Percentiles rank a stretch among this genome's conserved stretches.
Evolutionary conservation across 2,113 vertebrate genomes (phyloP).

Genomic region (Periophthalmodon schlosseri): DNA sequence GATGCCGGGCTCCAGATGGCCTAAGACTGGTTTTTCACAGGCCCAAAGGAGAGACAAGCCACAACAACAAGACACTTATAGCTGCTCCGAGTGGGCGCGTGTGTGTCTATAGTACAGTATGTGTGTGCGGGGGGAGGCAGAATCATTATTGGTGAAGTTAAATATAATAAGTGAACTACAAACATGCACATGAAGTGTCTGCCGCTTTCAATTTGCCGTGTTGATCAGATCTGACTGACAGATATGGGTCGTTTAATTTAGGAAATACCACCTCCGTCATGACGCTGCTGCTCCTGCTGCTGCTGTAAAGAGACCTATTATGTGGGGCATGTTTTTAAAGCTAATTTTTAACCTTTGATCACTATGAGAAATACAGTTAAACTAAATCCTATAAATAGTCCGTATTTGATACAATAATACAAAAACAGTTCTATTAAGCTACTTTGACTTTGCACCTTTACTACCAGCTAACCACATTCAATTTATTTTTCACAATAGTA

Average conservation of each 20-base stretch:
- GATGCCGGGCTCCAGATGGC: constrained; percentile 67
- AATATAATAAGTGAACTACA: background rate
- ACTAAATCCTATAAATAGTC: background rate
- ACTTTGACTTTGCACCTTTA: too few species aligned
- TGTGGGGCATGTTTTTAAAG: background rate
- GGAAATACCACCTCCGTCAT: constrained; percentile 1
- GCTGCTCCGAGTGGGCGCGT: constrained; percentile 41
- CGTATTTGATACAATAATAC: background rate
- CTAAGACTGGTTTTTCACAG: constrained; percentile 48
- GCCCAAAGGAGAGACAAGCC: constrained; percentile 41
- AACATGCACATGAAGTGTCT: background rate
- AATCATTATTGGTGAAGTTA: constrained; percentile 13
- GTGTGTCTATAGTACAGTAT: constrained; percentile 22
- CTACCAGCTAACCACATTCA: too few species aligned
- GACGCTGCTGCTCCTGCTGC: constrained; percentile 1
- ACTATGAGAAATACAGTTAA: background rate
- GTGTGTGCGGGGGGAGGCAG: constrained; percentile 18
- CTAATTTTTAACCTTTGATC: too few species aligned
- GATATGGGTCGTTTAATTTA: constrained; percentile 22
- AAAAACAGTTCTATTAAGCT: background rate
- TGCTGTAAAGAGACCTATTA: background rate
- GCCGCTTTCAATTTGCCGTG: background rate
- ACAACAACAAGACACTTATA: constrained; percentile 39
- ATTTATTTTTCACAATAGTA: too few species aligned
- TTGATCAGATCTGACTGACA: background rate